Evolutionary conservation across 2,888 invertebrate species (phyloP).

Genomic region (Hermaeophaga mercurialis): DNA sequence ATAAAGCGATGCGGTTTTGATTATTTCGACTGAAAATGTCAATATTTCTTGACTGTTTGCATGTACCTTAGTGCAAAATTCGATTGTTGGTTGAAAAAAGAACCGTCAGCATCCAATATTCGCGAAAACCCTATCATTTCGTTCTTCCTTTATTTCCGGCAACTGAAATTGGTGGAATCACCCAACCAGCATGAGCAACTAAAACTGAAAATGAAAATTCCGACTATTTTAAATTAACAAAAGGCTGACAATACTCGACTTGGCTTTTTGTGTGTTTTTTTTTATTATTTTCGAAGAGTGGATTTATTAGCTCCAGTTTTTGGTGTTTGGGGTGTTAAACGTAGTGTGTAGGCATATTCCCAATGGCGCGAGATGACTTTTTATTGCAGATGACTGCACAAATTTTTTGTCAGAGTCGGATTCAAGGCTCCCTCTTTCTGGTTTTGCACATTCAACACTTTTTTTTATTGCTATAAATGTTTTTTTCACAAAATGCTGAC

Average conservation of each 20-base stretch:
- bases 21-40: too few relatives aligned
- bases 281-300: constrained; percentile 5
- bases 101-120: too few relatives aligned
- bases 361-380: constrained; percentile 11
- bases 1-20: too few relatives aligned
- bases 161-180: neutral
- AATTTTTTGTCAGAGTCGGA: constrained; percentile 8
- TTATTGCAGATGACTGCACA: constrained; percentile 11
- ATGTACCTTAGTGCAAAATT: too few relatives aligned
- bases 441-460: constrained; percentile 11
- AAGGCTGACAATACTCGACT: constrained; percentile 13
- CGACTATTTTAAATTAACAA: constrained; percentile 13
- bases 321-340: constrained; percentile 16
- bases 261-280: neutral
- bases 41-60: too few relatives aligned
- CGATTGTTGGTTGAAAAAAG: too few relatives aligned
- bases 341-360: constrained; percentile 11
- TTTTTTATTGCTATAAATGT: neutral
- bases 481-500: too few relatives aligned
- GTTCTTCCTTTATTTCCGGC: neutral
- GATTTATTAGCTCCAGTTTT: constrained; percentile 17
- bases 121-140: neutral
- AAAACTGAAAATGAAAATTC: constrained; percentile 11
- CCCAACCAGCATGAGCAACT: neutral
- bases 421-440: neutral